Evolutionary conservation across 2,113 vertebrate species (phyloP), one percentile per base, ranked within the genome.

Genomic region (Desmodus rotundus): DNA sequence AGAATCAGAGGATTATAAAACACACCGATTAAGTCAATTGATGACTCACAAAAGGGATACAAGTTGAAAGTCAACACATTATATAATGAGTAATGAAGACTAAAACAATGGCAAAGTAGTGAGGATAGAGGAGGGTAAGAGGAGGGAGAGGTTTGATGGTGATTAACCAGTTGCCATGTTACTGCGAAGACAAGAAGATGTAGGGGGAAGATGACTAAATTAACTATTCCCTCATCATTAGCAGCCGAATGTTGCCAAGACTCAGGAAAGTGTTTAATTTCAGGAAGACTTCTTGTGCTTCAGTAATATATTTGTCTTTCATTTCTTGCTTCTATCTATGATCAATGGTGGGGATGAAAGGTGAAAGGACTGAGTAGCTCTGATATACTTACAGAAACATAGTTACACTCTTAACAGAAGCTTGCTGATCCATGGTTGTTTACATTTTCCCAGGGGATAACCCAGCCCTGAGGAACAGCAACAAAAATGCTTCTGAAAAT

Each of bases 1-100:
- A 95, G 84, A 77, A 92, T 91, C 84, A 97, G 88, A 95, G 96
- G 96, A 97, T 41, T n/a, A 85, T 96, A 96, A 82, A 93, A 92
- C 94, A 96, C 84, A 67, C 92, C 97, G 90, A 95, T 96, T 89
- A 94, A 96, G 94, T 0, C 11, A 87, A 58, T 41, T 95, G 93
- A 96, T 97, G 96, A 97, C 97, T 98, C 96, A 97, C 61, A 87
- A 80, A 38, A 90, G n/a, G 31, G 36, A 26, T 87, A 24, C 15
- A 65, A 58, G n/a, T 72, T 92, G 43, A 94, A 93, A 94, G 63
- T 58, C 63, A 95, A 58, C 61, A 77, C 74, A 13, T 76, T 96
- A 70, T 33, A 15, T 67, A 93, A 94, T 95, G 87, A 97, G 76
- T 58, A 93, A 90, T 93, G 36, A 38, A 26, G 31, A 36, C n/a